Base-by-base conservation (phyloP, 2,113 vertebrate genomes). In the Gallinago jamesoni region DNA sequence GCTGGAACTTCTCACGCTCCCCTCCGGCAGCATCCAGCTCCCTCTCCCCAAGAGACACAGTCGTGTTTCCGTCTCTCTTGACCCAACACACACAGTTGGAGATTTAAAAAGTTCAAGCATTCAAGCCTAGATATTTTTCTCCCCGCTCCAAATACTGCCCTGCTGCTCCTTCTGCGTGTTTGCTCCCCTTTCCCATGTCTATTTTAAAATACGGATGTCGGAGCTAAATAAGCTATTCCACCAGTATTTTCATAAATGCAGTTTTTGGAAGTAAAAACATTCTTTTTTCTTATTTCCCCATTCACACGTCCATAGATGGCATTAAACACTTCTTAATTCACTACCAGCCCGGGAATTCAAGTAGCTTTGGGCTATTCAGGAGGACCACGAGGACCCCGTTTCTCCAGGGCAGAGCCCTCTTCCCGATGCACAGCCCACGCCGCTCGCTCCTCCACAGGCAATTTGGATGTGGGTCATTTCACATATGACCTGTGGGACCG, bases 151-250 rank as follows among this genome's bases (percentile, higher is more conserved):
- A 64, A 45, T 8, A 19, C 45, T 63, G 43, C 63, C 85, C 75
- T n/a, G 59, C 86, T 79, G 83, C 79, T 84, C 60, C 56, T 74
- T 17, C 57, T 15, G 47, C 15, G 19, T 10, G 10, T 48, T 37
- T 64, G 62, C 31, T 13, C 41, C n/a, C 53, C 87, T 91, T 68
- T 93, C 91, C 87, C 91, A 96, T 7, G 24, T 35, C 84, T 87
- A 56, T 84, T 96, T 94, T 64, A 84, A 81, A 79, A 75, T 0
- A 23, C 0, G 0, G 59, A 5, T 16, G 43, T 30, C 4, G 0
- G 21, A 69, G 39, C 80, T 87, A 72, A 84, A 78, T 7, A 83
- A 62, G 10, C 20, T 33, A 33, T 39, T 63, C 14, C 20, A 39
- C 6, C 24, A 24, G 3, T 11, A 9, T 70, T 78, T 86, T 69